Base-by-base conservation (phyloP, 1,140 invertebrate genomes). In the Spodoptera frugiperda region DNA sequence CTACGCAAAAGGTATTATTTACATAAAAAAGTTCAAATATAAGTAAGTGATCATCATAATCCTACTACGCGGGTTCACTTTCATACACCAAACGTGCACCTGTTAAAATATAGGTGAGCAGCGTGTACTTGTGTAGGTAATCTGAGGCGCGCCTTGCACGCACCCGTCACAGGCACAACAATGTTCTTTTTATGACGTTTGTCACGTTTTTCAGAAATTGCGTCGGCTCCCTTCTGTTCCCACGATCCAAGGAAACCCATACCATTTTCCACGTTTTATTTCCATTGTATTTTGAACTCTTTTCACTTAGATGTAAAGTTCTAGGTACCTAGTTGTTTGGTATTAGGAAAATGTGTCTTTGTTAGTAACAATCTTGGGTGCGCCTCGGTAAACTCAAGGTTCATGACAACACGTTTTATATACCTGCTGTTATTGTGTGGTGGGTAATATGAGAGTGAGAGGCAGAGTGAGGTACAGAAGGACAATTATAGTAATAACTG, bases 191-290 rank as follows among this genome's bases (percentile, higher is more conserved):
- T 71, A 86, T 84, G 81, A 80, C 49, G 57, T 81, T 80, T 82
- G 79, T 82, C 79, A 81, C 80, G 78, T 84, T 84, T 84, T 83
- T 51, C 73, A 77, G 81, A 82, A 83, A 86, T 86, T 86, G 82
- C 78, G 51, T 82, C 73, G 70, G 77, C 67, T 79, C 55, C 65
- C 63, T 61, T 21, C 46, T 74, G 55, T 61, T 61, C 71, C 71
- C 54, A 72, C 55, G 61, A 78, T 75, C 78, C 74, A 80, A 84
- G 54, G 67, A 77, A 78, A 80, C 61, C 55, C 53, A 51, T 51
- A 53, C 39, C 59, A 46, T 61, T 67, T 46, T 72, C 48, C 17
- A 75, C 71, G 33, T 39, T 19, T 57, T 54, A 49, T 49, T 46
- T 46, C 19, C 57, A 78, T 78, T 81, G 65, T 53, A 78, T 75